phyloP scores from a whole-genome alignment of 2,797 vertebrate genomes.

The Mionectes olivaceus region DNA sequence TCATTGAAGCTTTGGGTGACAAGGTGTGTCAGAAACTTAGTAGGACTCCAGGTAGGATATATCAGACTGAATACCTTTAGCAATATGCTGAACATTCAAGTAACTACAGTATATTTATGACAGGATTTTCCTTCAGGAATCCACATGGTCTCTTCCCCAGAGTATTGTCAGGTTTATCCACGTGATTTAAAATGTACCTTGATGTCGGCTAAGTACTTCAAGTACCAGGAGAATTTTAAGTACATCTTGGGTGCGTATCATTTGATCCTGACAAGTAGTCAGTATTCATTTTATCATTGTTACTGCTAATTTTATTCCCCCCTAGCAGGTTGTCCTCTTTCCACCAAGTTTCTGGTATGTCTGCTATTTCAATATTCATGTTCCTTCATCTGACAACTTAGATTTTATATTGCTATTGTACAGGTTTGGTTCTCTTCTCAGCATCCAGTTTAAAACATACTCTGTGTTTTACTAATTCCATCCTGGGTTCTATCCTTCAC shows the following conservation, averaged over 20 bases:
- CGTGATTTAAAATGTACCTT: not conserved
- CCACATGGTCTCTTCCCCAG: not conserved
- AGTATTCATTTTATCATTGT: not conserved
- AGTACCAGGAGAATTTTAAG: not conserved
- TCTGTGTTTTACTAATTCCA: not conserved
- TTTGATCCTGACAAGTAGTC: not conserved
- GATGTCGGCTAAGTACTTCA: not conserved
- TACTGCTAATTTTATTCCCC: not conserved
- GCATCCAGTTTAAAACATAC: not conserved
- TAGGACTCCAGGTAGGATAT: not conserved
- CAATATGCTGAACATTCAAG: not conserved
- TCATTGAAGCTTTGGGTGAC: not conserved
- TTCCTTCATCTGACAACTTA: not conserved
- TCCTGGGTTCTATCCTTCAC: not conserved
- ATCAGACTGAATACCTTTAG: not conserved
- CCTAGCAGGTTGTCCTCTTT: not conserved
- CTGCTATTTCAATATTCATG: not conserved
- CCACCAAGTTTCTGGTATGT: not conserved
- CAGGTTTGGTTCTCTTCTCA: not conserved
- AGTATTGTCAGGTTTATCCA: not conserved
- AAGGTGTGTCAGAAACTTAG: not conserved
- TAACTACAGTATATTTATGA: not conserved
- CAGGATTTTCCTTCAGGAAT: not conserved
- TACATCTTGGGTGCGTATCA: accelerated
- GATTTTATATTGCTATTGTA: not conserved